phyloP scores from a whole-genome alignment of 1,140 invertebrate genomes.

The Eulimnadia texana region DNA sequence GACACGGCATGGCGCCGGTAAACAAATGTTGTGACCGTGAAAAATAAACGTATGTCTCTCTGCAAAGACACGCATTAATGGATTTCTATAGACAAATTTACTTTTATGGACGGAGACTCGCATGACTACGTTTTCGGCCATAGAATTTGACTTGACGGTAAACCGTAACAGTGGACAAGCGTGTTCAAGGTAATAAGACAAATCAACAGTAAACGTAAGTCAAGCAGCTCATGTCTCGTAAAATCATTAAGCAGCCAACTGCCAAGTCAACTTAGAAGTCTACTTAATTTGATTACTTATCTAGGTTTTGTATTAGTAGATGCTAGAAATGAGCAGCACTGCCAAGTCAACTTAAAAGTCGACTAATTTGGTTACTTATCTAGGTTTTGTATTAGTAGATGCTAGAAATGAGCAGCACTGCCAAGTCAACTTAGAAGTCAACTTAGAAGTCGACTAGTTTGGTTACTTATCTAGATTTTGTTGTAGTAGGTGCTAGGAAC shows the following conservation, averaged over 20 bases:
- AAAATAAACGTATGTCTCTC: not conserved
- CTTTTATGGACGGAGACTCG: not conserved
- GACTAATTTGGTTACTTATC: too few relatives aligned
- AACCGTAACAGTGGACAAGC: not conserved
- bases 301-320: not conserved
- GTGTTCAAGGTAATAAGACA: too few relatives aligned
- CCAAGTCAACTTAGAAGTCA: not conserved
- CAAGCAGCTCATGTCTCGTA: too few relatives aligned
- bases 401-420: not conserved
- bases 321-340: not conserved
- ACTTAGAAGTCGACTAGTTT: not conserved
- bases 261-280: too few relatives aligned
- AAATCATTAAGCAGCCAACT: too few relatives aligned
- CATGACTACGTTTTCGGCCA: not conserved
- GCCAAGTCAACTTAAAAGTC: not conserved
- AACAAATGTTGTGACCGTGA: not conserved
- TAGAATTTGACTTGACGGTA: not conserved
- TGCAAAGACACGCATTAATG: not conserved
- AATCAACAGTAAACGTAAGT: too few relatives aligned
- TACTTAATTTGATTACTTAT: too few relatives aligned
- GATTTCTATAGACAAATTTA: not conserved
- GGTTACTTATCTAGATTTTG: too few relatives aligned
- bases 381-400: not conserved
- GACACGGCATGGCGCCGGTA: too few relatives aligned
- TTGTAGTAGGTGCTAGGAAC: too few relatives aligned